Evolutionary conservation across 2,113 vertebrate species (phyloP), one percentile per base, ranked within the genome.

Genomic region (Gasterosteus aculeatus): DNA sequence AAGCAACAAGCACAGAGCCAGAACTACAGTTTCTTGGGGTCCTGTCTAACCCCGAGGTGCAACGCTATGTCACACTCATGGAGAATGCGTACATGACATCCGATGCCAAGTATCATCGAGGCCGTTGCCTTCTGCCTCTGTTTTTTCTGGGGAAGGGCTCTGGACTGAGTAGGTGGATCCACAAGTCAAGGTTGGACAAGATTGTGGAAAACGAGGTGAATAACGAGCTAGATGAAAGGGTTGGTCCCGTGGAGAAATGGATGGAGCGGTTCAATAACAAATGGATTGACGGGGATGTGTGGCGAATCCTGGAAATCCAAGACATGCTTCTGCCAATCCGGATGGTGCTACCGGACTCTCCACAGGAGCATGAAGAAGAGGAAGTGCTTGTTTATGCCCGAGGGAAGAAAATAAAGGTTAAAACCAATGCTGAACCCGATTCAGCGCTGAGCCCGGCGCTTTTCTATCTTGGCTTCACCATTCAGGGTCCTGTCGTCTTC

Each of bases 401-500:
- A 39, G 22, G 2, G 1, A 22, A 56, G 18, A 11, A 62, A 73
- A 85, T 88, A 63, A 4, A 1, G 0, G 69, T 53, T 0, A 11
- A 9, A 35, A 0, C 0, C 5, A 6, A 73, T 10, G n/a, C 1
- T 41, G 5, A 1, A 61, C 2, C 29, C 7, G 7, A 14, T 1
- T 5, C 9, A 60, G 3, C 0, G 0, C 1, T 0, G 22, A 63
- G 72, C 9, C 0, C 8, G 0, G 11, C 11, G 26, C 68, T 31
- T 14, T 84, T 69, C 73, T 89, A 86, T 62, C 82, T 91, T 18
- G 85, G 83, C 60, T 82, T 92, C 68, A 93, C 41, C 42, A 91
- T 92, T 62, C 35, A 42, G 47, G 90, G 87, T 53, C 91, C 88
- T n/a, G 74, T 92, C 5, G 26, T 81, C 69, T 83, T 82, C 41